Evolutionary conservation across 2,797 vertebrate species (phyloP).

Genomic region (Anas bahamensis): DNA sequence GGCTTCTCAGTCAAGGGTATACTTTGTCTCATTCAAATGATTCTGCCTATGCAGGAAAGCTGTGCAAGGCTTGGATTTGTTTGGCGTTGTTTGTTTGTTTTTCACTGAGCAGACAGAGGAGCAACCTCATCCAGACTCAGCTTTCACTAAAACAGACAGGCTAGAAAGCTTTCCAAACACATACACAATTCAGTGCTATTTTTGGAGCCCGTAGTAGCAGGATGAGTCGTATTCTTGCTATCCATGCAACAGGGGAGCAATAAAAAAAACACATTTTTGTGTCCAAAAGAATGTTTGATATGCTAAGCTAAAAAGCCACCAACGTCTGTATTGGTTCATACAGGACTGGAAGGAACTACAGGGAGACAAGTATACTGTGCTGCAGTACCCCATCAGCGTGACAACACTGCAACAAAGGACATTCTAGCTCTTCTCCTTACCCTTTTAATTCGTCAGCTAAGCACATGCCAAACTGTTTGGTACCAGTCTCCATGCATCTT

Average conservation of each 20-base stretch:
- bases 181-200: conserved; percentile 8
- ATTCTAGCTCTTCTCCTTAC: conserved; percentile 71
- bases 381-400: neutral
- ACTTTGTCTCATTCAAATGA: conserved; percentile 12
- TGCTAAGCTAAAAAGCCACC: neutral
- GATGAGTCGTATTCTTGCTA: neutral
- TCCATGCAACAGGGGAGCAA: neutral
- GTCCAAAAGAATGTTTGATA: neutral
- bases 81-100: neutral
- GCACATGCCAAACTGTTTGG: conserved; percentile 95
- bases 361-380: conserved; percentile 12
- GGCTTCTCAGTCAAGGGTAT: conserved; percentile 20
- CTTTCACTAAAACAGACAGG: conserved; percentile 12
- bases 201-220: conserved; percentile 5
- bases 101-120: neutral
- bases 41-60: neutral
- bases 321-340: neutral
- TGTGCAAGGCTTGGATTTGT: neutral
- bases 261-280: neutral
- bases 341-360: neutral
- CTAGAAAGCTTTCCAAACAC: conserved; percentile 19
- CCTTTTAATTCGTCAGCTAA: conserved; percentile 91
- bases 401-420: neutral
- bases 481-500: conserved; percentile 95
- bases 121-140: neutral